Evolutionary conservation across 2,113 vertebrate species (phyloP).

Genomic region (Toxotes chatareus): DNA sequence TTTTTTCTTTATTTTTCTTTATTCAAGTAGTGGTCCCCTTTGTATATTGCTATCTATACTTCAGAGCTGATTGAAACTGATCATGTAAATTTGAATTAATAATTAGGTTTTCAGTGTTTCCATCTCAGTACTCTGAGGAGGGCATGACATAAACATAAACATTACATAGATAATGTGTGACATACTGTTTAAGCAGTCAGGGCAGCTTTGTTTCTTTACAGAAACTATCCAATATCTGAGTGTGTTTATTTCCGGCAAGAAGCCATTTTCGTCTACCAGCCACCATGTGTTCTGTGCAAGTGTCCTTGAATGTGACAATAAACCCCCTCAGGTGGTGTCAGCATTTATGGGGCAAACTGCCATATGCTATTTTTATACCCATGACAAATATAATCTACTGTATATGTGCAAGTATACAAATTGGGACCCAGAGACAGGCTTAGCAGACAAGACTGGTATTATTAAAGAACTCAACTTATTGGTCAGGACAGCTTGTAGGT

Average conservation of each 20-base stretch:
- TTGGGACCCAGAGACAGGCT: background rate
- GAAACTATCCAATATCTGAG: background rate
- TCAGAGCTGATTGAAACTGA: background rate
- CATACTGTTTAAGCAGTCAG: background rate
- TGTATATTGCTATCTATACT: background rate
- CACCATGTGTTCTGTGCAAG: background rate
- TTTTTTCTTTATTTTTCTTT: background rate
- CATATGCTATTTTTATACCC: constrained; percentile 15
- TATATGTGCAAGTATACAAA: constrained; percentile 1
- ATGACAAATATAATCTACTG: background rate
- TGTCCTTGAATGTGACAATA: constrained; percentile 37
- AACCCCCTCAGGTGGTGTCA: constrained; percentile 14
- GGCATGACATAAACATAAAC: no score
- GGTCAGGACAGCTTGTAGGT: background rate
- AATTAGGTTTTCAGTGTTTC: no score
- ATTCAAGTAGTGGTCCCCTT: background rate
- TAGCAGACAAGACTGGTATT: background rate
- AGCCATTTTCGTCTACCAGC: background rate
- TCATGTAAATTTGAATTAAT: no score
- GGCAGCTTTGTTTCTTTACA: background rate
- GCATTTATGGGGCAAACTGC: constrained; percentile 1
- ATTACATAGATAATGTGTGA: no score
- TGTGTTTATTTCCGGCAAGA: background rate
- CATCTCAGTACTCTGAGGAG: no score
- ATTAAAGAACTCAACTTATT: background rate